These are phyloP conservation scores for Pterobdella sp. DNA, from an alignment of 2,888 invertebrate species.

Conservation along the genomic window DNA sequence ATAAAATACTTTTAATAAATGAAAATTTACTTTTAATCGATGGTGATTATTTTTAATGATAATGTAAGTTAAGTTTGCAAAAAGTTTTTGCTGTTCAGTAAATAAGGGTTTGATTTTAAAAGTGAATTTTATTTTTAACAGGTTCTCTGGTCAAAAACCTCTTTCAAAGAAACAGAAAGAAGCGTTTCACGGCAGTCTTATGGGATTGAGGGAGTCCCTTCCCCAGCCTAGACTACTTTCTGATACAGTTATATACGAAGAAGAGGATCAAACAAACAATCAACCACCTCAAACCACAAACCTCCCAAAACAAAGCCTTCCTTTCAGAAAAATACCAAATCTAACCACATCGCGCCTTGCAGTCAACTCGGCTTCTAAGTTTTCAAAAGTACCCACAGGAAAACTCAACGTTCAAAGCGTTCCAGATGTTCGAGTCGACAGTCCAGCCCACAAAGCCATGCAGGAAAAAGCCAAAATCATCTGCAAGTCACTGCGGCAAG, in stretches of 20 bases:
- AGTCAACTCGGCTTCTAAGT: neutral
- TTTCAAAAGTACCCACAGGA: neutral
- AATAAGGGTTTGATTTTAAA: too few species aligned
- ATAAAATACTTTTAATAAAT: too few species aligned
- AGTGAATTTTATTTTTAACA: too few species aligned
- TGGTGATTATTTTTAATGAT: too few species aligned
- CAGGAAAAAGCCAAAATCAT: neutral
- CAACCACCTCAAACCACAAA: neutral
- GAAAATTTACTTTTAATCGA: too few species aligned
- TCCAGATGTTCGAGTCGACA: neutral
- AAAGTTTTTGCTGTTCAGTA: too few species aligned
- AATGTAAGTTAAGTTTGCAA: too few species aligned
- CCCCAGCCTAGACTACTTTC: neutral
- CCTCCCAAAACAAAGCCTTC: neutral
- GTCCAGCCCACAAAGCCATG: neutral
- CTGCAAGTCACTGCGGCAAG: neutral
- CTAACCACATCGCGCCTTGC: neutral
- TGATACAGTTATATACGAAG: neutral
- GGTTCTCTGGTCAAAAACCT: too few species aligned
- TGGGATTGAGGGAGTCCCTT: neutral
- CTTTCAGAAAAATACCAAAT: neutral
- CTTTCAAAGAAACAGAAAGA: neutral
- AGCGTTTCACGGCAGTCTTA: neutral
- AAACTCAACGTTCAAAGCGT: constrained; percentile 5
- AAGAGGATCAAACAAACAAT: neutral